Percentiles rank a stretch among this genome's conserved stretches.
phyloP scores from a whole-genome alignment of 2,888 invertebrate genomes.

The Chymomyza procnemis region DNA sequence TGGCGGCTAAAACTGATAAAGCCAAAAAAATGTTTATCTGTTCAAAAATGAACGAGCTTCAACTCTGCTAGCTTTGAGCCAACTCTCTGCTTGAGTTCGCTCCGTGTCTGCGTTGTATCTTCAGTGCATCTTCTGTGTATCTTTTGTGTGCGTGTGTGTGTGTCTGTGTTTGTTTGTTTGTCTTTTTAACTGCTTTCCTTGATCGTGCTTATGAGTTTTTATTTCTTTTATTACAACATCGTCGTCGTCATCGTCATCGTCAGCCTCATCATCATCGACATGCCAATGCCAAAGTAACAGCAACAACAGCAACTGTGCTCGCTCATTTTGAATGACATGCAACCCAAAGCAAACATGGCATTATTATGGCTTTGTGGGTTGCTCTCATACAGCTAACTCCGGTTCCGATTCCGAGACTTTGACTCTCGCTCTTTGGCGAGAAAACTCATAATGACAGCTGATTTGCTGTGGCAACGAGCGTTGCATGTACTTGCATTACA shows the following conservation, averaged over 20 bases:
- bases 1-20: not conserved
- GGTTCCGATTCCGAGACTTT: not conserved
- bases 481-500: not conserved
- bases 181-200: not conserved
- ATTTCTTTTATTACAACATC: constrained; percentile 37
- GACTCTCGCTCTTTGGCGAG: not conserved
- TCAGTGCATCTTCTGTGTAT: no score
- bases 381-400: not conserved
- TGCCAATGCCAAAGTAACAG: not conserved
- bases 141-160: not conserved
- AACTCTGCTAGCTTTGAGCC: not conserved
- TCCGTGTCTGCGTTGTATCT: no score
- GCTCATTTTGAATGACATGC: constrained; percentile 40
- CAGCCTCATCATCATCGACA: not conserved
- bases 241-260: constrained; percentile 13
- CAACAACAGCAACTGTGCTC: constrained; percentile 10
- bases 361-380: constrained; percentile 61
- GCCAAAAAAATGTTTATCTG: constrained; percentile 7
- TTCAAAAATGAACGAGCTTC: constrained; percentile 26
- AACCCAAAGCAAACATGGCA: constrained; percentile 55
- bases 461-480: constrained; percentile 22
- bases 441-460: constrained; percentile 42
- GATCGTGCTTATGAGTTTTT: constrained; percentile 36
- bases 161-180: not conserved
- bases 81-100: no score